Conservation (phyloP, 2,888 invertebrate genomes). For the Caradrina kadenii region DNA sequence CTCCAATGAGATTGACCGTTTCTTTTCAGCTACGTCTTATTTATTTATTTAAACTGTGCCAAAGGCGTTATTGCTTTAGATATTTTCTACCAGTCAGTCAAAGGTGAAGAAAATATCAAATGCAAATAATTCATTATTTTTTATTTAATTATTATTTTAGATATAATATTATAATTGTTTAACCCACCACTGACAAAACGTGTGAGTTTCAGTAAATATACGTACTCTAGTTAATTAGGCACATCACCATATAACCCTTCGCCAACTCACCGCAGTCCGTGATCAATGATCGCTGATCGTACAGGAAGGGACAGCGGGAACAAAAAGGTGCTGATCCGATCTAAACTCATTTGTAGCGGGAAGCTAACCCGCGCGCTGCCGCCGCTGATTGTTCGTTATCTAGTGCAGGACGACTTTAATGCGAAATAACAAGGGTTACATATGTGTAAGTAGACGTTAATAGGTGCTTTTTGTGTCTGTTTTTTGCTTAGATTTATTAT, state of each 20-base stretch:
- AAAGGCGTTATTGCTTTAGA: too few relatives aligned
- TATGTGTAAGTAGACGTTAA: constrained; percentile 44
- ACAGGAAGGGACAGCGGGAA: constrained; percentile 72
- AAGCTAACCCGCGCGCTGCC: constrained; percentile 52
- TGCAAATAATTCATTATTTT: too few relatives aligned
- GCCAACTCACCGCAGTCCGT: constrained; percentile 44
- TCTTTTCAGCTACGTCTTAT: too few relatives aligned
- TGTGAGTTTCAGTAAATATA: too few relatives aligned
- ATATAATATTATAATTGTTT: too few relatives aligned
- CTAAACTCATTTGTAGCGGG: constrained; percentile 69
- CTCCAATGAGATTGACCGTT: too few relatives aligned
- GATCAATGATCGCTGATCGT: constrained; percentile 74
- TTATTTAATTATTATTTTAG: too few relatives aligned
- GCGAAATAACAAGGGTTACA: constrained; percentile 56
- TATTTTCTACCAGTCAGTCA: too few relatives aligned
- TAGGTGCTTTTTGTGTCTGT: constrained; percentile 2
- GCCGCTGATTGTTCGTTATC: constrained; percentile 60
- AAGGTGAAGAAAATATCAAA: too few relatives aligned
- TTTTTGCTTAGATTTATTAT: background rate
- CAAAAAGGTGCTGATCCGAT: constrained; percentile 74
- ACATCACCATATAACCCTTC: constrained; percentile 44
- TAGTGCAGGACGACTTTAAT: constrained; percentile 57
- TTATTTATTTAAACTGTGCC: too few relatives aligned
- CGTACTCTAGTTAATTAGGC: constrained; percentile 54
- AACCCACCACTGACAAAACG: too few relatives aligned